A percentile compares a stretch with the other conserved stretches of the same genome.
phyloP scores from a whole-genome alignment of 2,113 vertebrate species.

The Kryptolebias marmoratus region DNA sequence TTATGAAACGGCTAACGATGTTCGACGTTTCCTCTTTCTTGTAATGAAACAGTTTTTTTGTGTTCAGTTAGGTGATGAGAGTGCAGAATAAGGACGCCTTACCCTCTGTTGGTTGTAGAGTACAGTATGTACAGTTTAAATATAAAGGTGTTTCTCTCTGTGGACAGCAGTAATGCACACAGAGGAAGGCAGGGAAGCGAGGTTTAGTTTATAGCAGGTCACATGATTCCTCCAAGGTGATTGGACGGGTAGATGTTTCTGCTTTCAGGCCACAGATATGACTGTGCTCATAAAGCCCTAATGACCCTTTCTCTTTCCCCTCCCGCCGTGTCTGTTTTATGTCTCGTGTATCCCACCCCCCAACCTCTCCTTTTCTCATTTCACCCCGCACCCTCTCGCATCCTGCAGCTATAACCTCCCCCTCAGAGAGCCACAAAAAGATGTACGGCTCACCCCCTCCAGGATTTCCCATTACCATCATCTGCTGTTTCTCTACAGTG shows the following conservation, averaged over 20 bases:
- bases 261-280: constrained; percentile 58
- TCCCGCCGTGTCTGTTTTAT: constrained; percentile 8
- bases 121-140: constrained; percentile 20
- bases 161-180: constrained; percentile 32
- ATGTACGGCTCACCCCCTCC: constrained; percentile 10
- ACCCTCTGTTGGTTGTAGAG: neutral
- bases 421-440: constrained; percentile 15
- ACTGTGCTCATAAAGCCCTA: constrained; percentile 63
- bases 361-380: constrained; percentile 1
- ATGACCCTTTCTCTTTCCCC: constrained; percentile 25
- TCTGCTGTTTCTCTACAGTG: constrained; percentile 11
- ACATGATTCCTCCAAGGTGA: constrained; percentile 63
- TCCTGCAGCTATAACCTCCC: constrained; percentile 52
- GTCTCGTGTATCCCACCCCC: constrained; percentile 14
- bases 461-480: constrained; percentile 25
- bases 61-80: neutral
- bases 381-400: constrained; percentile 33
- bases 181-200: constrained; percentile 42
- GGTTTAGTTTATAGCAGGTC: constrained; percentile 60
- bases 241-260: constrained; percentile 45
- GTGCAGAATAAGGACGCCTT: neutral
- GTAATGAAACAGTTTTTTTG: neutral
- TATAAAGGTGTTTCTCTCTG: constrained; percentile 26
- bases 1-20: too few species aligned
- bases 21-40: neutral